Conservation (phyloP, 2,888 invertebrate species). For the Danaus chrysippus region DNA sequence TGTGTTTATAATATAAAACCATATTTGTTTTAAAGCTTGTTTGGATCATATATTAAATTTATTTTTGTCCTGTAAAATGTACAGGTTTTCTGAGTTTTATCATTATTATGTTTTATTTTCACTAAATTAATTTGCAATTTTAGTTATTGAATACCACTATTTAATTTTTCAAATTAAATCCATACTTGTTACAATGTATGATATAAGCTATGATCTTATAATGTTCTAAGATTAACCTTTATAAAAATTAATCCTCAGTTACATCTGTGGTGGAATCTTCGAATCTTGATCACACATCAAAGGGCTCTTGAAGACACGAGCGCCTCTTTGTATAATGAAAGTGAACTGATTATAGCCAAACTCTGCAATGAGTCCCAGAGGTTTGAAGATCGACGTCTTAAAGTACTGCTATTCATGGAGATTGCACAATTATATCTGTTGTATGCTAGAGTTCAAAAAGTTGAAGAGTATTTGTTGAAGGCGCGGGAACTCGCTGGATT, state of each 20-base stretch:
- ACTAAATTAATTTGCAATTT: too few relatives aligned
- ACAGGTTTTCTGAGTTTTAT: too few relatives aligned
- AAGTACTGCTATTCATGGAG: constrained; percentile 70
- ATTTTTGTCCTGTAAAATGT: too few relatives aligned
- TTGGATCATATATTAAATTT: too few relatives aligned
- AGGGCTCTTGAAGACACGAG: constrained; percentile 86
- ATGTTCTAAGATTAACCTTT: constrained; percentile 23
- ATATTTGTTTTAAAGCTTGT: too few relatives aligned
- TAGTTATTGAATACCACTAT: too few relatives aligned
- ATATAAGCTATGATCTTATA: too few relatives aligned
- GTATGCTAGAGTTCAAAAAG: constrained; percentile 85
- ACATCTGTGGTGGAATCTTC: constrained; percentile 85
- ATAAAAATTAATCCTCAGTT: constrained; percentile 44
- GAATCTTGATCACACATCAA: constrained; percentile 87
- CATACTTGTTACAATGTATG: too few relatives aligned
- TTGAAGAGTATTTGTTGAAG: constrained; percentile 82
- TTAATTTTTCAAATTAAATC: too few relatives aligned
- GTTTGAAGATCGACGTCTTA: constrained; percentile 53
- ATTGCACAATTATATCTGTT: constrained; percentile 83
- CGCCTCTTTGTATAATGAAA: constrained; percentile 80
- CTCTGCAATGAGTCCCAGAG: constrained; percentile 59
- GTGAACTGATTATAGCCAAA: constrained; percentile 73
- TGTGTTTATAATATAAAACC: too few relatives aligned
- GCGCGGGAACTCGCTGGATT: constrained; percentile 83
- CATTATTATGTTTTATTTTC: too few relatives aligned